A percentile compares a stretch with the other conserved stretches of the same genome.
These are phyloP conservation scores for Napeogenes sylphis DNA, from an alignment of 2,888 invertebrate genomes.

Conservation along the genomic window DNA sequence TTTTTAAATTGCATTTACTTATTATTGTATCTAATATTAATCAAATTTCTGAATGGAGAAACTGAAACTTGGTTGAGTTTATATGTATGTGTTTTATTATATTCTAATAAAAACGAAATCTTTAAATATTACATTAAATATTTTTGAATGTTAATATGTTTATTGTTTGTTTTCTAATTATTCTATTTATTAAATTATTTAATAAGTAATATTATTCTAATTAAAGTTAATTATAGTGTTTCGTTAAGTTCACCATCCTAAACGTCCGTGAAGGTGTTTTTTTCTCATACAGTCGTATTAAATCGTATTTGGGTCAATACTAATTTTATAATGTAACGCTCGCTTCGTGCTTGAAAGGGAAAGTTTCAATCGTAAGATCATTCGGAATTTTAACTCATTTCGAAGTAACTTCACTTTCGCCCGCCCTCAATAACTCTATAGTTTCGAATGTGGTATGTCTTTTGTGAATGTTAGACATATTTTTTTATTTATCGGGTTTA, in stretches of 20 bases:
- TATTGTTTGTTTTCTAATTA: no score
- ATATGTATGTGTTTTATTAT: no score
- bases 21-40: no score
- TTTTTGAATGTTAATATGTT: no score
- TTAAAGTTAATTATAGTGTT: not conserved
- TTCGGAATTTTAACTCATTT: conserved; percentile 44
- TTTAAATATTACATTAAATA: no score
- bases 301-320: conserved; percentile 37
- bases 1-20: no score
- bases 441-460: conserved; percentile 16
- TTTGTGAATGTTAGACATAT: conserved; percentile 6
- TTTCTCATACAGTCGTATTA: conserved; percentile 24
- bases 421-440: conserved; percentile 24
- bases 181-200: no score
- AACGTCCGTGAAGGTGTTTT: conserved; percentile 18
- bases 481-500: no score
- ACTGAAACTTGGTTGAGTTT: no score
- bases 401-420: conserved; percentile 47
- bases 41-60: no score
- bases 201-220: no score
- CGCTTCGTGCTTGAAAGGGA: conserved; percentile 44
- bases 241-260: conserved; percentile 4
- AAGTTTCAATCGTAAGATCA: conserved; percentile 41
- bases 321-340: conserved; percentile 39
- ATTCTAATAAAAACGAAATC: no score